A percentile compares a stretch with the other conserved stretches of the same genome.
phyloP scores from a whole-genome alignment of 2,113 vertebrate species.

The Channa maculata region DNA sequence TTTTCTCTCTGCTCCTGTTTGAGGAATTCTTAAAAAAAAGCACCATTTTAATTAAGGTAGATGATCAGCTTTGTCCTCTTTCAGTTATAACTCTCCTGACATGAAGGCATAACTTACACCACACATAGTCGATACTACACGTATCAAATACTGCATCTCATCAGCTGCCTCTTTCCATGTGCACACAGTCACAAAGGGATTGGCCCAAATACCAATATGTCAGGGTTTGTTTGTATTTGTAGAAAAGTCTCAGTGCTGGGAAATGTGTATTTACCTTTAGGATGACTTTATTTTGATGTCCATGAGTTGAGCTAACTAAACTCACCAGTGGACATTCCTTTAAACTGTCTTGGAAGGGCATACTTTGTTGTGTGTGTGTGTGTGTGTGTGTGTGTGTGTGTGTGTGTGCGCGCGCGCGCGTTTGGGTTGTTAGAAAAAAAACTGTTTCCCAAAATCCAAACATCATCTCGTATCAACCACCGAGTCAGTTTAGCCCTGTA shows the following conservation, averaged over 20 bases:
- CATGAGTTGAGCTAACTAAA: conserved; percentile 22
- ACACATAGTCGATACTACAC: conserved; percentile 2
- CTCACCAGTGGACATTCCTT: conserved; percentile 15
- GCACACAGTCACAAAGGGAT: too few species aligned
- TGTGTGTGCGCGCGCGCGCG: conserved; percentile 15
- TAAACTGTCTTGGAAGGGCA: conserved; percentile 33
- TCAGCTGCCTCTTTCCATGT: too few species aligned
- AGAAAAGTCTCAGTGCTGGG: not conserved
- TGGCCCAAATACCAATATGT: too few species aligned
- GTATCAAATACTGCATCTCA: not conserved
- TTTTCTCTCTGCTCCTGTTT: conserved; percentile 23
- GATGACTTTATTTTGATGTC: conserved; percentile 30
- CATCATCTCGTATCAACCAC: conserved; percentile 54
- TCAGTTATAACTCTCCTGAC: conserved; percentile 8
- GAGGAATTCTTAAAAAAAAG: conserved; percentile 17
- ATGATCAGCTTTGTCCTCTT: not conserved
- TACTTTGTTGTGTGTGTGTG: conserved; percentile 2
- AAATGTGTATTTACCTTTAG: conserved; percentile 18
- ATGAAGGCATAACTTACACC: conserved; percentile 17
- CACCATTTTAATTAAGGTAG: not conserved
- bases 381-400: conserved; percentile 1
- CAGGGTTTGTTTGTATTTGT: not conserved
- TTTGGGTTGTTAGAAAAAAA: conserved; percentile 28
- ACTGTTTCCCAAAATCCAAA: conserved; percentile 41
- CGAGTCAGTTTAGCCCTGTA: conserved; percentile 69